Base-by-base conservation (phyloP, 2,797 vertebrate genomes). In the Sebastes nivosus region DNA sequence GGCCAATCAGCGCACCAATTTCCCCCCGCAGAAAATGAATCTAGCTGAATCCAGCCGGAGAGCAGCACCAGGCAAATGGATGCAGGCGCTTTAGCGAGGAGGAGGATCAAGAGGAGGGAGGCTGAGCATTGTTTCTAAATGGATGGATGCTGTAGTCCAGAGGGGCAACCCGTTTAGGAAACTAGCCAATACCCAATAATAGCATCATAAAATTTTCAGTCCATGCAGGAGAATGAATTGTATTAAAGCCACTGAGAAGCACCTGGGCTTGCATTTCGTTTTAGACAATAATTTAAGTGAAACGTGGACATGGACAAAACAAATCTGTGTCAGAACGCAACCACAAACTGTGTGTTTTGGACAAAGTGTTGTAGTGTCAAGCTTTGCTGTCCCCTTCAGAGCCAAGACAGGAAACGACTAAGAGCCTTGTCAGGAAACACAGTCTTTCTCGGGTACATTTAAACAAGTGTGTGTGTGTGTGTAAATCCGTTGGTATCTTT, bases 1-100 rank as follows among this genome's bases (percentile, higher is more conserved):
- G 92, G 91, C 89, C 92, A 95, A 94, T 93, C 95, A 93, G 87
- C 22, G 69, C 88, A 88, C 79, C 90, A 93, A 94, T 94, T 92
- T 92, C 89, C 89, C 88, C 90, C 82, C 76, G 16, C 88, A 92
- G 93, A 94, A 94, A 93, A 95, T 92, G 92, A 93, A 94, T 93
- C 87, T 80, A 72, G 77, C 83, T 86, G 83, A 88, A 92, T 90
- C 90, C 84, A 67, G 88, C 83, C 87, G 74, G 81, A 58, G 32
- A 80, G 71, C 80, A 82, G 54, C 85, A 87, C 81, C 75, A 58
- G 82, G 81, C 85, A 93, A 93, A 92, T 89, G 91, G 88, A 91
- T 79, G 82, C 68, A 79, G 81, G 81, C 85, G 63, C 85, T 91
- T 86, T 74, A 89, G 83, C 3, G 58, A 75, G 72, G 46, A 75